phyloP scores from a whole-genome alignment of 2,888 invertebrate genomes.

The Corythucha ciliata region DNA sequence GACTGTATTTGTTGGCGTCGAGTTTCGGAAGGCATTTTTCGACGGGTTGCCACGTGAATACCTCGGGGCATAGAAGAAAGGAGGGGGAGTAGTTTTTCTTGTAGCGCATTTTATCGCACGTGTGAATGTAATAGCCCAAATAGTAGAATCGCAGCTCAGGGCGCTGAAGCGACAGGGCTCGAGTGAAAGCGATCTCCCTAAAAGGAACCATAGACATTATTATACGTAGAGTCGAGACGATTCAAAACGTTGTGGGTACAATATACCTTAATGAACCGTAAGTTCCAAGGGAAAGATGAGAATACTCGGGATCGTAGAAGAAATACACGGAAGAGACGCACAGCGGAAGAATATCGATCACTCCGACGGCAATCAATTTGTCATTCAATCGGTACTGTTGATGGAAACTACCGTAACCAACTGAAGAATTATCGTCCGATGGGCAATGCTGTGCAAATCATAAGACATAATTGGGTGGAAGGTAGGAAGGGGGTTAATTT shows the following conservation, averaged over 20 bases:
- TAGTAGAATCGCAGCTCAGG: constrained; percentile 78
- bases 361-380: constrained; percentile 88
- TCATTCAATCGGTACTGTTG: constrained; percentile 93
- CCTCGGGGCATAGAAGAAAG: constrained; percentile 84
- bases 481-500: not conserved
- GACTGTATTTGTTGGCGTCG: constrained; percentile 60
- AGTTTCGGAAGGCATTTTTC: constrained; percentile 60
- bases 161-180: constrained; percentile 51
- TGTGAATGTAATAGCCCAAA: constrained; percentile 97
- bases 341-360: constrained; percentile 85
- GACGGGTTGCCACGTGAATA: constrained; percentile 74
- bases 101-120: constrained; percentile 95
- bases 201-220: constrained; percentile 39
- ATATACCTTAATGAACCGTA: constrained; percentile 86
- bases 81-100: constrained; percentile 84
- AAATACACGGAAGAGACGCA: constrained; percentile 97
- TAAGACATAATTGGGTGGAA: not conserved
- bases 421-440: constrained; percentile 41
- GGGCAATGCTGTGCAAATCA: not conserved
- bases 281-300: constrained; percentile 79
- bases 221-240: not conserved
- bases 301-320: constrained; percentile 92
- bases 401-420: constrained; percentile 87
- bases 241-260: not conserved
- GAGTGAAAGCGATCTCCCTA: constrained; percentile 79